Conservation (phyloP, 2,797 vertebrate genomes). For the Hemitrygon akajei region DNA sequence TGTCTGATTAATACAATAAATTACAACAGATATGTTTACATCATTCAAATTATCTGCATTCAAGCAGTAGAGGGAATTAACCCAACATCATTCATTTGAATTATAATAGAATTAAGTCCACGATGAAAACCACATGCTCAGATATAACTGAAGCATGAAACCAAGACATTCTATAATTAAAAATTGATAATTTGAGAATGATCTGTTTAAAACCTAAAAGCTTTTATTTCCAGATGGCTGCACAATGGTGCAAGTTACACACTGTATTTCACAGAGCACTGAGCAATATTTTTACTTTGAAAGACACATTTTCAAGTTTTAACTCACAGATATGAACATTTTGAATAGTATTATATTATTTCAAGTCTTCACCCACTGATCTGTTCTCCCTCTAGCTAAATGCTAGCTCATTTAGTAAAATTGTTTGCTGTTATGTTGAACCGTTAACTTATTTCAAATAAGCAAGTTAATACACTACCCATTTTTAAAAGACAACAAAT, state of each 20-base stretch:
- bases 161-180: conserved; percentile 8
- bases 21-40: background rate
- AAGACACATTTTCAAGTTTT: background rate
- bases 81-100: background rate
- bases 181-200: conserved; percentile 33
- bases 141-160: conserved; percentile 34
- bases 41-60: conserved; percentile 4
- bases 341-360: background rate
- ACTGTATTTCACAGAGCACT: conserved; percentile 14
- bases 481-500: background rate
- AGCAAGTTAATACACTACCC: background rate
- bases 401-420: background rate
- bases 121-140: conserved; percentile 33
- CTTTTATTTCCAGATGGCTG: conserved; percentile 40
- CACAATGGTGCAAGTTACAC: conserved; percentile 33
- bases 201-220: conserved; percentile 41
- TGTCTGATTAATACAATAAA: background rate
- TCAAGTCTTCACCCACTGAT: background rate
- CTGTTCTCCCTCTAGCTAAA: background rate
- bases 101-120: background rate
- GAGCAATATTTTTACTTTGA: background rate
- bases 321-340: background rate
- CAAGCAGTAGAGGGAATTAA: conserved; percentile 1
- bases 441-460: background rate
- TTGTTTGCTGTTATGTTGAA: background rate